phyloP scores from a whole-genome alignment of 2,888 invertebrate species.

The Neoascia interrupta region DNA sequence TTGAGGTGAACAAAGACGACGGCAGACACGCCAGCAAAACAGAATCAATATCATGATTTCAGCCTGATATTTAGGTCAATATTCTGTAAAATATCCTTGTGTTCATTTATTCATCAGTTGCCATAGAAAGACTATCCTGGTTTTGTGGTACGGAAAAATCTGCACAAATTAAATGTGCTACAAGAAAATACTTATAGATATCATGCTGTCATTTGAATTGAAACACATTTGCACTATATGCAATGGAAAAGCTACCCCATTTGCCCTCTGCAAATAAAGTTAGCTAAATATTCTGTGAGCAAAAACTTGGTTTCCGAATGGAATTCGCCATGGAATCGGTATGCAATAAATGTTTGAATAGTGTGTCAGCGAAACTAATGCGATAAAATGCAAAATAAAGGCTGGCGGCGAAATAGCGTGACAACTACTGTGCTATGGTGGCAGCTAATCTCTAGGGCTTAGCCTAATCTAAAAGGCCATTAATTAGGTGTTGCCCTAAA shows the following conservation, averaged over 20 bases:
- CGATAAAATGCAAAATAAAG: conserved; percentile 35
- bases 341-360: conserved; percentile 3
- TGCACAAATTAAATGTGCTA: no score
- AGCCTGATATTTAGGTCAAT: conserved; percentile 46
- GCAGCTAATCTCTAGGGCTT: conserved; percentile 29
- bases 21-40: not conserved
- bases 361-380: conserved; percentile 45
- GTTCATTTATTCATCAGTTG: no score
- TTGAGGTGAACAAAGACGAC: not conserved
- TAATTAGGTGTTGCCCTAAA: conserved; percentile 21
- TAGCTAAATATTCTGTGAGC: no score
- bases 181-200: no score
- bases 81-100: no score
- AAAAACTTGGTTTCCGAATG: no score
- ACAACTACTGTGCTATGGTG: conserved; percentile 11
- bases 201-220: no score
- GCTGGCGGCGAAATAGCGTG: conserved; percentile 27
- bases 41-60: conserved; percentile 34
- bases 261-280: no score
- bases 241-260: no score
- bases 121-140: no score
- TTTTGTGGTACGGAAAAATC: no score
- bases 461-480: conserved; percentile 11
- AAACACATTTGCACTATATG: no score
- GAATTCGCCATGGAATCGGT: conserved; percentile 54